phyloP scores from a whole-genome alignment of 2,888 invertebrate species.

The Lasioglossum lativentre region DNA sequence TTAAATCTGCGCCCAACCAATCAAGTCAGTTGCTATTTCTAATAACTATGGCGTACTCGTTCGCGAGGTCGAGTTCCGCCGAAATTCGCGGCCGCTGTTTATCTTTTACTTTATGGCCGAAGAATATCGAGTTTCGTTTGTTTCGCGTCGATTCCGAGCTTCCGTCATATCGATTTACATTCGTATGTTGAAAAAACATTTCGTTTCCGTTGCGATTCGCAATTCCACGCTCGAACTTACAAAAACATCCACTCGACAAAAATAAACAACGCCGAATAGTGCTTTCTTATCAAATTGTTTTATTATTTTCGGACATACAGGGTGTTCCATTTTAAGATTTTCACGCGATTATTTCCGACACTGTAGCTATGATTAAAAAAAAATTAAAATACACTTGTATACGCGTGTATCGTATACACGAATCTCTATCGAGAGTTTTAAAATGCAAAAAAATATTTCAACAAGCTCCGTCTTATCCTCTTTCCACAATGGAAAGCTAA shows the following conservation, averaged over 20 bases:
- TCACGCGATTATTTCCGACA: no score
- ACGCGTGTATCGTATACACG: no score
- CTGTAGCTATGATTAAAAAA: no score
- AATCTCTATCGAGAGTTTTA: no score
- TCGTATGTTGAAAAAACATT: constrained; percentile 4
- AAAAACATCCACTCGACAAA: background rate
- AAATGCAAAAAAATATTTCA: no score
- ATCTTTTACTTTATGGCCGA: background rate
- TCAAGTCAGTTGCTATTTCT: constrained; percentile 10
- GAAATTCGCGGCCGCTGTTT: background rate
- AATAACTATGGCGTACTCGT: background rate
- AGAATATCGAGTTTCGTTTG: background rate
- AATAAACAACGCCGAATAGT: background rate
- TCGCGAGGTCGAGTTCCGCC: background rate
- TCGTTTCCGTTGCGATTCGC: constrained; percentile 10
- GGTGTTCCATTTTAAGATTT: background rate
- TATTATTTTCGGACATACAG: background rate
- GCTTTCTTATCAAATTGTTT: background rate
- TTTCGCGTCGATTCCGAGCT: background rate
- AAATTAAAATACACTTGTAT: no score
- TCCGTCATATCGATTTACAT: background rate
- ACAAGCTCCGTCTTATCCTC: no score
- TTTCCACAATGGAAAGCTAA: no score
- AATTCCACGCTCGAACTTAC: background rate
- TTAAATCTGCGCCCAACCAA: background rate